phyloP scores from a whole-genome alignment of 2,797 vertebrate genomes.

The Myotis pilosus region DNA sequence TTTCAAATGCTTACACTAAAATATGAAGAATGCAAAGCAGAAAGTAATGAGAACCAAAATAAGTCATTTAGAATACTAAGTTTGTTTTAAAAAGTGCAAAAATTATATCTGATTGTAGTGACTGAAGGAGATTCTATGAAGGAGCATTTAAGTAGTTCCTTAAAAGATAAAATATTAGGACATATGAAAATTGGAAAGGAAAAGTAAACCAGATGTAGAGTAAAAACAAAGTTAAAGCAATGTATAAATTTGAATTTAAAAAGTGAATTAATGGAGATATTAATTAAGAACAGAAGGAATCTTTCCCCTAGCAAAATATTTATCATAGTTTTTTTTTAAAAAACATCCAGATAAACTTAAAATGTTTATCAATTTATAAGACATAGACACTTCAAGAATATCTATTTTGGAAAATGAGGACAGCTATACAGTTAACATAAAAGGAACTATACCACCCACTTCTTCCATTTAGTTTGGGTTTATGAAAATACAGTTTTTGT shows the following conservation, averaged over 20 bases:
- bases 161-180: background rate
- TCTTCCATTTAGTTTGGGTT: background rate
- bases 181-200: background rate
- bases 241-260: slow-evolving; percentile 10
- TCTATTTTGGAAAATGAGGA: background rate
- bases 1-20: background rate
- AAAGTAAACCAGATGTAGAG: background rate
- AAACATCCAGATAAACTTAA: background rate
- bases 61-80: background rate
- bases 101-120: background rate
- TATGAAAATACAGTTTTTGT: slow-evolving; percentile 16
- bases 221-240: background rate
- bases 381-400: background rate
- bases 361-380: background rate
- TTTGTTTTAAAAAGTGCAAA: background rate
- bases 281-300: background rate
- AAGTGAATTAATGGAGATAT: background rate
- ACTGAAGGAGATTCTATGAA: background rate
- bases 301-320: background rate
- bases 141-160: background rate
- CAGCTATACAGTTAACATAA: background rate
- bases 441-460: background rate
- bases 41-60: background rate
- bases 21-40: background rate
- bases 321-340: background rate